A percentile compares a stretch with the other conserved stretches of the same genome.
Conservation (phyloP, 1,140 invertebrate genomes). For the Neodiprion pinetum region DNA sequence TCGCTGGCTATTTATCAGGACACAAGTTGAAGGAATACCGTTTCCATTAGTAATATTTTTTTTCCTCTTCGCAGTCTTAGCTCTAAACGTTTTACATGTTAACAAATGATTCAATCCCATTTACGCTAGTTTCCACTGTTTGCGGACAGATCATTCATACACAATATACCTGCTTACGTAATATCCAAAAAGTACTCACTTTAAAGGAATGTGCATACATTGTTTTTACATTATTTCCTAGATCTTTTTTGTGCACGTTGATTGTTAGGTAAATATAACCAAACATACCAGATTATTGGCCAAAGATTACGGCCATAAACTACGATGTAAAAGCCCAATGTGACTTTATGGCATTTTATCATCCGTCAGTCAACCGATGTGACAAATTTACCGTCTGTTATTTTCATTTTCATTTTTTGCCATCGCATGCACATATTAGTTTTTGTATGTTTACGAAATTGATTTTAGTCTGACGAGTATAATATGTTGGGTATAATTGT, state of each 20-base stretch:
- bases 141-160: no score
- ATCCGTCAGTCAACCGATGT: not conserved
- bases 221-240: no score
- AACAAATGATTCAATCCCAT: not conserved
- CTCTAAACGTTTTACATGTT: not conserved
- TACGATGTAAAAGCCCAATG: not conserved
- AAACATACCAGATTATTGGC: no score
- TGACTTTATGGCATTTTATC: not conserved
- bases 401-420: not conserved
- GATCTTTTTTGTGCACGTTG: no score
- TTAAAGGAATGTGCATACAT: no score
- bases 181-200: no score
- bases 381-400: not conserved
- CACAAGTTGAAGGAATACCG: not conserved
- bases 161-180: no score
- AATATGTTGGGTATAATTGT: no score
- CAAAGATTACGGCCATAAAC: no score
- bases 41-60: not conserved
- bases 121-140: not conserved
- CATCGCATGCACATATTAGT: not conserved
- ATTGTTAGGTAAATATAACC: no score
- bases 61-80: not conserved
- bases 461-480: no score
- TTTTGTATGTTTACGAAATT: not conserved
- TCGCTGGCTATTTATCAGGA: not conserved